phyloP scores from a whole-genome alignment of 2,113 vertebrate species.

The Acrocephalus kingi region DNA sequence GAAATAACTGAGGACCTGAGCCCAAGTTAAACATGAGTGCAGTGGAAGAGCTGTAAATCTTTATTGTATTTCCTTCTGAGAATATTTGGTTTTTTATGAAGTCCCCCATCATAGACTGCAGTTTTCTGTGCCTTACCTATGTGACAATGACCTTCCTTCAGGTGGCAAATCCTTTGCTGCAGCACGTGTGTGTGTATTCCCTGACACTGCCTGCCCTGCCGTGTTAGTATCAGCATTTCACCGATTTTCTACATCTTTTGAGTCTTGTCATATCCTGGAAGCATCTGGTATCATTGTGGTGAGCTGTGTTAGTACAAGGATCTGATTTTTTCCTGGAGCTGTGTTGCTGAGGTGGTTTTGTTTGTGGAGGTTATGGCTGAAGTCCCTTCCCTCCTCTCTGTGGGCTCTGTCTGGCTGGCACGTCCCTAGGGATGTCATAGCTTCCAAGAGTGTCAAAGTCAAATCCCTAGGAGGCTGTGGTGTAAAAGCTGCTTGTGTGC shows the following conservation, averaged over 20 bases:
- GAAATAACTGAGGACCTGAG: not conserved
- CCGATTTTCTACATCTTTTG: not conserved
- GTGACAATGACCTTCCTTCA: not conserved
- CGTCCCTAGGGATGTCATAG: not conserved
- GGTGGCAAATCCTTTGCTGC: not conserved
- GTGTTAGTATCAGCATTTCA: not conserved
- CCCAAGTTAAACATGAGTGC: not conserved
- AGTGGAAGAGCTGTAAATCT: not conserved
- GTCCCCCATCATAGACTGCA: not conserved
- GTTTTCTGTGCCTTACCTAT: not conserved
- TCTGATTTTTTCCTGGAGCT: not conserved
- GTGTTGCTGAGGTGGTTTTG: not conserved
- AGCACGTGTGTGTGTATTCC: rapidly evolving
- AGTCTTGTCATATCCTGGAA: not conserved
- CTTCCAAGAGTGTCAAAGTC: not conserved
- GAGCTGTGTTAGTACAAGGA: not conserved
- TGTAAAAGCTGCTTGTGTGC: not conserved
- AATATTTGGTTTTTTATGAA: not conserved
- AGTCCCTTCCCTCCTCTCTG: not conserved
- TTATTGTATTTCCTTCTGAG: not conserved
- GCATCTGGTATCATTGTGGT: not conserved
- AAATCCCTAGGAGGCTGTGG: not conserved
- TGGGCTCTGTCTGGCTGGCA: not conserved
- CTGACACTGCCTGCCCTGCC: not conserved
- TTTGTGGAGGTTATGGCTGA: not conserved